Base-by-base conservation (phyloP, 2,797 vertebrate genomes). In the Onychomys torridus region DNA sequence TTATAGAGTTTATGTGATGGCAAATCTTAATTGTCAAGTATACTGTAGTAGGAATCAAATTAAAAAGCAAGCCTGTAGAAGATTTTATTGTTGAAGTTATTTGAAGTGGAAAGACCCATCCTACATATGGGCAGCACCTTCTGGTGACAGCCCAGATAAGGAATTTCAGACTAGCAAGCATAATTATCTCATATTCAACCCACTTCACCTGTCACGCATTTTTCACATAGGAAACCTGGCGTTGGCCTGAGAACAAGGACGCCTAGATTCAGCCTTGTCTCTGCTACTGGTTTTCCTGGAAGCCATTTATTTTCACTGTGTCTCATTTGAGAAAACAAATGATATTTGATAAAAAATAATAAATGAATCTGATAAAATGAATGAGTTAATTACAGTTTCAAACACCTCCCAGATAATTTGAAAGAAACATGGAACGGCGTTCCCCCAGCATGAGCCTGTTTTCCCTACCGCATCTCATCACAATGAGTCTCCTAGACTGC, bases 331-430 rank as follows among this genome's bases (percentile, higher is more conserved):
- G 52, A 52, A 67, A 67, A 67, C 29, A 67, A 85, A 52, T 49
- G 6, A 3, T 77, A 79, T 89, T 89, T 78, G 16, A 3, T 82
- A 94, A 85, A 94, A 94, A 85, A 92, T 55, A 55, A 69, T n/a
- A 93, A 12, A 6, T 82, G 8, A 55, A 65, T 79, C 91, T 82
- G 25, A 5, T 92, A 89, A 89, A 89, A 79, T 43, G 89, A 16
- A 7, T 77, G 2, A 5, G 29, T 81, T 81, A 77, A 52, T 34
- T 6, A 6, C 34, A 10, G n/a, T 29, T 40, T 87, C 90, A 79
- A 95, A 89, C 37, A 75, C 10, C 14, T 89, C 23, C 52, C 34
- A 88, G 52, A 92, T 59, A 57, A 87, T 32, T 61, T 85, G 23
- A 86, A 73, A 92, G 27, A 77, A 73, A 92, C 2, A 29, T 93